Percentiles rank a stretch among this genome's conserved stretches.
These are phyloP conservation scores for Trypoxylus dichotomus DNA, from an alignment of 1,140 invertebrate genomes.

Conservation along the genomic window DNA sequence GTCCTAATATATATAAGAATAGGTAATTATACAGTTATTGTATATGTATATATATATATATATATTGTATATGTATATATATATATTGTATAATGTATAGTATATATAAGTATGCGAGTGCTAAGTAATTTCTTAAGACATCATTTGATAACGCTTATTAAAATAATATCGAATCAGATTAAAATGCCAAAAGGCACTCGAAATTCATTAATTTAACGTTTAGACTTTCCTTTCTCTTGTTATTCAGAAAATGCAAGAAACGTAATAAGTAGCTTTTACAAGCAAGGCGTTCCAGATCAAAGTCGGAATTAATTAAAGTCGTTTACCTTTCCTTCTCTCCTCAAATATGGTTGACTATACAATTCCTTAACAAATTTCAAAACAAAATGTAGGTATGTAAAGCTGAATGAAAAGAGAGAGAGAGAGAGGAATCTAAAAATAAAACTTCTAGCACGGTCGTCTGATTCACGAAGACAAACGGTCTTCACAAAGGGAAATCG, in stretches of 20 bases:
- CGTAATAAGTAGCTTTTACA: constrained; percentile 17
- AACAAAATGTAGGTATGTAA: background rate
- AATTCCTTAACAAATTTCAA: constrained; percentile 21
- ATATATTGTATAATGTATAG: no score
- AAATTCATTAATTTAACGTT: constrained; percentile 1
- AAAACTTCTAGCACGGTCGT: background rate
- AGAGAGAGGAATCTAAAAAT: background rate
- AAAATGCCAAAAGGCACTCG: background rate
- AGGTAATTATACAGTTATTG: no score
- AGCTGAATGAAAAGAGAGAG: background rate
- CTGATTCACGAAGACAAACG: background rate
- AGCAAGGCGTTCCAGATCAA: constrained; percentile 8
- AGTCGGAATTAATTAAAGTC: constrained; percentile 14
- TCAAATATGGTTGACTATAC: background rate
- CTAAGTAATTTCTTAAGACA: background rate
- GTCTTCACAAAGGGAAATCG: background rate
- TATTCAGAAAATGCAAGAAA: background rate
- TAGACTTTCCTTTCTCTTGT: background rate
- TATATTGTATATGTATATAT: no score
- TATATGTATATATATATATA: no score
- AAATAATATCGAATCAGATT: background rate
- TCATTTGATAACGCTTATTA: background rate
- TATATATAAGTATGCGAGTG: no score
- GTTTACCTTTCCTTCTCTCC: background rate
- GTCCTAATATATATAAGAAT: no score